Evolutionary conservation across 2,797 vertebrate genomes (phyloP), one percentile per base, ranked within the genome.

Genomic region (Manis crassicaudata): DNA sequence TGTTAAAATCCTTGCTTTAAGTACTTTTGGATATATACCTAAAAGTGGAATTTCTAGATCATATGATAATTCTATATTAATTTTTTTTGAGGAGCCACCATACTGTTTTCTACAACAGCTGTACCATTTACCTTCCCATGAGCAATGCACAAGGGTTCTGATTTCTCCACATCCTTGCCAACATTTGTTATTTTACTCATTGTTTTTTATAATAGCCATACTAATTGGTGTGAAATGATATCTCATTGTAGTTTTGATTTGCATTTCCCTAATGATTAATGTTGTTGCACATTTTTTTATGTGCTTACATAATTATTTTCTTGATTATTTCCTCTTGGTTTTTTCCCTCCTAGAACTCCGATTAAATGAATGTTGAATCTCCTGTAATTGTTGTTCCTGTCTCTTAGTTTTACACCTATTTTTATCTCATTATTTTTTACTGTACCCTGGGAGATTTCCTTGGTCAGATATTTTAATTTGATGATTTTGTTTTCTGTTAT

Each of bases 401-500:
- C 35, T 87, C 89, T 96, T 56, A 75, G 79, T 85, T 92, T 90
- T 84, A 65, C 29, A 65, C 29, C 63, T 87, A 65, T 88, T 88
- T 95, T 93, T 21, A 92, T 58, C 94, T 90, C 63, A 60, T 88
- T 95, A 58, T 92, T 93, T 94, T 95, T 96, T 77, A 89, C 58
- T 88, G 62, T 35, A 43, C 50, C 29, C 67, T 75, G n/a, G 50
- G 95, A 94, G 50, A 94, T 90, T 94, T 97, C 90, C 62, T 92
- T 94, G 91, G 85, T 63, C 43, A 76, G 35, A 73, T 90, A 96
- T 92, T 96, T 94, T 88, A 90, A 83, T 95, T 95, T 94, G 89
- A 79, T 67, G 95, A 75, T 27, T 96, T 92, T 81, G 75, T 90
- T 86, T 94, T 97, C 72, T 90, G 54, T 54, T 96, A 90, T 91